phyloP scores from a whole-genome alignment of 2,797 vertebrate genomes.

The Ceryle rudis region DNA sequence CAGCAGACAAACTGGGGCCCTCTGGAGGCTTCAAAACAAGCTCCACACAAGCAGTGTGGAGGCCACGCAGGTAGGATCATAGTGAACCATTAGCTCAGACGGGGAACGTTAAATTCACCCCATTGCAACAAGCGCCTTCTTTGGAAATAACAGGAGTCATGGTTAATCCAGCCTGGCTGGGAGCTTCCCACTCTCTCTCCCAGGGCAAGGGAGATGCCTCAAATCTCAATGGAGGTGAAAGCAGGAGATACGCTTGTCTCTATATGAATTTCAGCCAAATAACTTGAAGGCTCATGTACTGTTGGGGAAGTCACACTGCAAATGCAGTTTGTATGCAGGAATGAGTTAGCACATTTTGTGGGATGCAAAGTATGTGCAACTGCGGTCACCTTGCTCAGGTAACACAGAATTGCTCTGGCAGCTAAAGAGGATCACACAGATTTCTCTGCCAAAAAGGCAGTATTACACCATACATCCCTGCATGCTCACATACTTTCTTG shows the following conservation, averaged over 20 bases:
- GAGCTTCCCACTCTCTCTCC: not conserved
- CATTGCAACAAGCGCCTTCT: not conserved
- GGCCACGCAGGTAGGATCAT: not conserved
- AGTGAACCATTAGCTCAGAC: not conserved
- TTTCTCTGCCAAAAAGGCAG: not conserved
- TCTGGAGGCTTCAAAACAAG: not conserved
- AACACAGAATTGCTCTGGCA: not conserved
- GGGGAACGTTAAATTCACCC: not conserved
- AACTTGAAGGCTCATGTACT: not conserved
- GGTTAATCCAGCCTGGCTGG: not conserved
- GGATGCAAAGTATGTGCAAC: not conserved
- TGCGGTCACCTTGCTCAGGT: not conserved
- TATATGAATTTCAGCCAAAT: not conserved
- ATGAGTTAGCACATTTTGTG: not conserved
- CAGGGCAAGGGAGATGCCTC: not conserved
- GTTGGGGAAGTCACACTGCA: not conserved
- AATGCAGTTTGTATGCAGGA: not conserved
- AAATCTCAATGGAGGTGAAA: not conserved
- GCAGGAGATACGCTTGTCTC: not conserved
- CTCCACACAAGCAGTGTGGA: not conserved
- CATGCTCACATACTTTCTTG: slow-evolving; percentile 80
- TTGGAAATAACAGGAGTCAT: not conserved
- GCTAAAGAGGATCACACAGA: too few species aligned
- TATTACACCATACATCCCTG: too few species aligned
- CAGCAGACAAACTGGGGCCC: not conserved